Percentiles rank a stretch among this genome's conserved stretches.
These are phyloP conservation scores for Lordiphosa fenestrarum DNA, from an alignment of 2,888 invertebrate genomes.

Conservation along the genomic window DNA sequence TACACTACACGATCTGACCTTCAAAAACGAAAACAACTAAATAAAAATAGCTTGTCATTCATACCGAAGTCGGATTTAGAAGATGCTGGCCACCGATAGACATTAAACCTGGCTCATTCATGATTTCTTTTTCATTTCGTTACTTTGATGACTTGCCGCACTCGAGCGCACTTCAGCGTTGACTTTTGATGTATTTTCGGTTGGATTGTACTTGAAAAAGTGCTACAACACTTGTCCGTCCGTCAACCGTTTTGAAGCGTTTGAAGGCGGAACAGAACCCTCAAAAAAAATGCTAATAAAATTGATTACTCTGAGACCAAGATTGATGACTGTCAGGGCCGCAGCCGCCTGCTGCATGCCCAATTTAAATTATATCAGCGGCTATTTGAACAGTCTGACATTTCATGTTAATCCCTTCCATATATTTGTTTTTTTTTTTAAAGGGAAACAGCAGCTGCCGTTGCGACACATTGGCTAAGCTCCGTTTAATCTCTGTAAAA, in stretches of 20 bases:
- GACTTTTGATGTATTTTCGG: slow-evolving; percentile 60
- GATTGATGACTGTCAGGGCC: slow-evolving; percentile 67
- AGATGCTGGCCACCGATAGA: slow-evolving; percentile 32
- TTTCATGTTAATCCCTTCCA: slow-evolving; percentile 33
- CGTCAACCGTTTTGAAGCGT: slow-evolving; percentile 26
- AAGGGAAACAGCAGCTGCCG: slow-evolving; percentile 43
- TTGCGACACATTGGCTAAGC: slow-evolving; percentile 36
- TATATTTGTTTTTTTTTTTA: slow-evolving; percentile 6
- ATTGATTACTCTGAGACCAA: slow-evolving; percentile 55
- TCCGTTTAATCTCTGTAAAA: slow-evolving; percentile 57
- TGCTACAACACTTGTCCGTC: slow-evolving; percentile 52
- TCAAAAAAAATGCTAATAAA: slow-evolving; percentile 57
- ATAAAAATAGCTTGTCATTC: slow-evolving; percentile 52
- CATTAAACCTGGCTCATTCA: slow-evolving; percentile 48
- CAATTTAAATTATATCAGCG: slow-evolving; percentile 35
- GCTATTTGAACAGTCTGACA: slow-evolving; percentile 22
- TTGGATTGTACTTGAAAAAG: slow-evolving; percentile 64
- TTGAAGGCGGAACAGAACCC: slow-evolving; percentile 61
- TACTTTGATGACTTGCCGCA: slow-evolving; percentile 74
- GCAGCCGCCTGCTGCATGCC: slow-evolving; percentile 25
- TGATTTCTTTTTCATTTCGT: slow-evolving; percentile 42
- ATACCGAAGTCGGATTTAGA: slow-evolving; percentile 29
- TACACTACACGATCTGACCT: slow-evolving; percentile 44
- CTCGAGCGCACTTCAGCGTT: slow-evolving; percentile 56
- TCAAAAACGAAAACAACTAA: slow-evolving; percentile 31